A percentile compares a stretch with the other conserved stretches of the same genome.
Conservation (phyloP, 2,797 vertebrate genomes). For the Anisognathus igniventris region DNA sequence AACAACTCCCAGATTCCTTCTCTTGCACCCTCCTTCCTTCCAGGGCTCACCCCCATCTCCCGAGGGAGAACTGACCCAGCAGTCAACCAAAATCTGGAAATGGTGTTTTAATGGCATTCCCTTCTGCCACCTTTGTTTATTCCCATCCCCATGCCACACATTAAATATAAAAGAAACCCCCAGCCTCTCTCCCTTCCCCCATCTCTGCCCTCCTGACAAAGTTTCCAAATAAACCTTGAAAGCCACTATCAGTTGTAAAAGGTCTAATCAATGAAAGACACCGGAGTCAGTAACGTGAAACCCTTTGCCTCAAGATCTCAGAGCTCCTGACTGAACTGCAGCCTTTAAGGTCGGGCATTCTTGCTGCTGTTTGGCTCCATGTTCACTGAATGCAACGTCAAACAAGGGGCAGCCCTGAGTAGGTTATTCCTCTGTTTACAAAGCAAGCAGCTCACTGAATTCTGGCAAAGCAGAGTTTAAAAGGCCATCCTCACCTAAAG, state of each 20-base stretch:
- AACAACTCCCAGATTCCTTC: neutral
- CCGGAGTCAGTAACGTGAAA: constrained; percentile 46
- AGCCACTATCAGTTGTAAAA: constrained; percentile 41
- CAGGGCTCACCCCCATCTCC: neutral
- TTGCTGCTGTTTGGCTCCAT: constrained; percentile 40
- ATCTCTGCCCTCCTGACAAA: neutral
- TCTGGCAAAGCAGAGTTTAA: neutral
- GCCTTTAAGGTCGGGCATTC: constrained; percentile 13
- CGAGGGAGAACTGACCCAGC: neutral
- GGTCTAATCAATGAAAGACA: constrained; percentile 27
- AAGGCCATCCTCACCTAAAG: neutral
- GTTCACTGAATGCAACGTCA: constrained; percentile 36
- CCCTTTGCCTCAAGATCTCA: neutral
- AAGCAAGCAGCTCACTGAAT: neutral
- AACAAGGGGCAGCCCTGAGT: neutral
- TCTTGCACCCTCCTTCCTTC: neutral
- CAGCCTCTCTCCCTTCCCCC: neutral
- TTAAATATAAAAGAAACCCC: neutral
- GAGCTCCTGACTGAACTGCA: neutral
- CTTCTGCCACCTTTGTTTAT: constrained; percentile 13
- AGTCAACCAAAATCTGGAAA: neutral
- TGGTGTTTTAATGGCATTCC: neutral
- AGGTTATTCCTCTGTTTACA: constrained; percentile 29
- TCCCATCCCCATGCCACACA: neutral
- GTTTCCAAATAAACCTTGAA: constrained; percentile 56